phyloP scores from a whole-genome alignment of 2,113 vertebrate species.

The Heptranchias perlo region DNA sequence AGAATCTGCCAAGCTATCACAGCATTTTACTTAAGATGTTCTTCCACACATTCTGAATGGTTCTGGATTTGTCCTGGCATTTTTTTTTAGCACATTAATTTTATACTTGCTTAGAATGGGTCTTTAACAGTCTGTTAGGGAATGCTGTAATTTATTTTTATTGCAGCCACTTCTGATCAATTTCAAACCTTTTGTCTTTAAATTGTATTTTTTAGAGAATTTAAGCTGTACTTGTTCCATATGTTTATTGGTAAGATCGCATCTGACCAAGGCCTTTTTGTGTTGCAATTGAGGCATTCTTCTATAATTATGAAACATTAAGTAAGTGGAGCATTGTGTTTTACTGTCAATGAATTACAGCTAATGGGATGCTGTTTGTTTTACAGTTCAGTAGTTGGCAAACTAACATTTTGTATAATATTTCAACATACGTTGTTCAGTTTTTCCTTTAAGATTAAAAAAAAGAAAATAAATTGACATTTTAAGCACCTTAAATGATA shows the following conservation, averaged over 20 bases:
- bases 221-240: not conserved
- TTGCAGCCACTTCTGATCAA: not conserved
- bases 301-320: not conserved
- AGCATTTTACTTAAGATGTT: not conserved
- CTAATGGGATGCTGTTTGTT: not conserved
- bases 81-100: not conserved
- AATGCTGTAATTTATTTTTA: not conserved
- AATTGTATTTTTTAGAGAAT: not conserved
- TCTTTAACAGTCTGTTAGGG: not conserved
- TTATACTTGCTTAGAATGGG: not conserved
- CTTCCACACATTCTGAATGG: not conserved
- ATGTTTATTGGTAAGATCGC: not conserved
- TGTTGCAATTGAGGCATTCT: constrained; percentile 6
- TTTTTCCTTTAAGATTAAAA: not conserved
- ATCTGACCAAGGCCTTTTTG: not conserved
- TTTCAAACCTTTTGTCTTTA: not conserved
- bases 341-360: not conserved
- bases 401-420: not conserved
- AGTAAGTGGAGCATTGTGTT: not conserved
- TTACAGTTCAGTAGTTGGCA: not conserved
- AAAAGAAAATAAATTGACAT: not conserved
- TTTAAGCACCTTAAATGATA: not conserved
- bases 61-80: not conserved
- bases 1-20: not conserved
- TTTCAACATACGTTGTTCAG: not conserved